phyloP scores from a whole-genome alignment of 2,888 invertebrate species.

The Stenurella melanura region DNA sequence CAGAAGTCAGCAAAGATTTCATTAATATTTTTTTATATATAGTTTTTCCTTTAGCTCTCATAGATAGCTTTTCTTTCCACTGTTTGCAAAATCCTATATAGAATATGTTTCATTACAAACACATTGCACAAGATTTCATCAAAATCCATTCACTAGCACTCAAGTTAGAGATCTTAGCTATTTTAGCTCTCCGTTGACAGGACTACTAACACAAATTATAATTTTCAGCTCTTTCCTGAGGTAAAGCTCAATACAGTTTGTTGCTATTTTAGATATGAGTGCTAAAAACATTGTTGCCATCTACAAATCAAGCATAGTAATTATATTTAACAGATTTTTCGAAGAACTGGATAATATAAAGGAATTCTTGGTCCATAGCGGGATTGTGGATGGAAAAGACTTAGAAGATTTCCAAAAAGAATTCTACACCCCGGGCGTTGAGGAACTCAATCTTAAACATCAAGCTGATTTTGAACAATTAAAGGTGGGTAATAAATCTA shows the following conservation, averaged over 20 bases:
- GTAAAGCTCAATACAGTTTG: not conserved
- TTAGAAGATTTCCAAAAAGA: slow-evolving; percentile 52
- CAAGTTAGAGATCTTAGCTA: too few relatives aligned
- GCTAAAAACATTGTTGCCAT: slow-evolving; percentile 59
- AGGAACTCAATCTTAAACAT: slow-evolving; percentile 53
- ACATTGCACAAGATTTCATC: too few relatives aligned
- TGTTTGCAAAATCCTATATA: too few relatives aligned
- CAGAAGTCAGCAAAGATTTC: too few relatives aligned
- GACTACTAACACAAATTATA: too few relatives aligned
- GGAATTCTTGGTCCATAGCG: slow-evolving; percentile 39
- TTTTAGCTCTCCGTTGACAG: too few relatives aligned
- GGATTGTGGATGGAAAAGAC: slow-evolving; percentile 45
- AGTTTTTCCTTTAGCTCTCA: too few relatives aligned
- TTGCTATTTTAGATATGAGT: slow-evolving; percentile 52
- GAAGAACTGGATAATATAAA: slow-evolving; percentile 58
- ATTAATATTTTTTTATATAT: too few relatives aligned
- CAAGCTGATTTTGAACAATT: slow-evolving; percentile 50
- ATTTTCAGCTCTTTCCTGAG: too few relatives aligned
- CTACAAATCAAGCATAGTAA: slow-evolving; percentile 61
- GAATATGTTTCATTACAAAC: too few relatives aligned
- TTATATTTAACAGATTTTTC: slow-evolving; percentile 64
- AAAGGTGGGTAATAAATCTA: slow-evolving; percentile 36
- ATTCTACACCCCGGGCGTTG: slow-evolving; percentile 57
- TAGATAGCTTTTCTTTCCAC: too few relatives aligned
- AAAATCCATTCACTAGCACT: too few relatives aligned